phyloP scores from a whole-genome alignment of 2,797 vertebrate genomes.

The Notamacropus eugenii region DNA sequence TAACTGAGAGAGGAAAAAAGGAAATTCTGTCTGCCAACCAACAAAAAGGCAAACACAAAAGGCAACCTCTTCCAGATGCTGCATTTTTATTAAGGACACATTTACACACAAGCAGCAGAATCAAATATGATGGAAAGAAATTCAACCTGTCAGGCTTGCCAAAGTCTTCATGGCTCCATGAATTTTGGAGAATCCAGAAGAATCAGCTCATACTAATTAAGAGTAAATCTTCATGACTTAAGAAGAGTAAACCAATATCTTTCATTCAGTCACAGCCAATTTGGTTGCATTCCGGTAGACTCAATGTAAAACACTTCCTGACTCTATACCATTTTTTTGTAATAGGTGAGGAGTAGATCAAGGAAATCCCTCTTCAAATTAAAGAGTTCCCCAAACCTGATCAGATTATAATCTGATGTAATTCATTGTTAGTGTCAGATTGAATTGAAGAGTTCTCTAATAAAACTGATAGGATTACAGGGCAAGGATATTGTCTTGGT shows the following conservation, averaged over 20 bases:
- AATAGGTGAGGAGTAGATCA: background rate
- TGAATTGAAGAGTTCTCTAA: background rate
- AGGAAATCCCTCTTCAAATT: background rate
- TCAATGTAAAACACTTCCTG: background rate
- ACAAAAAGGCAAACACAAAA: slow-evolving; percentile 43
- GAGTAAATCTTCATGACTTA: background rate
- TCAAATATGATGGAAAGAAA: background rate
- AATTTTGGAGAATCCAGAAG: background rate
- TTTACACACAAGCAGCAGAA: background rate
- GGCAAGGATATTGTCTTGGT: background rate
- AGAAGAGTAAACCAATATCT: background rate
- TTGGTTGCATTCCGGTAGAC: background rate
- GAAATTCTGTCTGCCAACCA: slow-evolving; percentile 30
- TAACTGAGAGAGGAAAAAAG: background rate
- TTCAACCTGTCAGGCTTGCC: background rate
- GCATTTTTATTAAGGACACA: background rate
- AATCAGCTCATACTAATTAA: background rate
- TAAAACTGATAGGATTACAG: background rate
- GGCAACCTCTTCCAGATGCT: slow-evolving; percentile 34
- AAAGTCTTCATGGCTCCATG: background rate
- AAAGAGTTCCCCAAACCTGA: background rate
- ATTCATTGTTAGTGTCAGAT: background rate
- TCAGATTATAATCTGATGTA: background rate
- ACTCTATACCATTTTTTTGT: background rate
- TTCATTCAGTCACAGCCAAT: background rate